Base-by-base conservation (phyloP, 2,797 vertebrate species). In the Malurus splendens region DNA sequence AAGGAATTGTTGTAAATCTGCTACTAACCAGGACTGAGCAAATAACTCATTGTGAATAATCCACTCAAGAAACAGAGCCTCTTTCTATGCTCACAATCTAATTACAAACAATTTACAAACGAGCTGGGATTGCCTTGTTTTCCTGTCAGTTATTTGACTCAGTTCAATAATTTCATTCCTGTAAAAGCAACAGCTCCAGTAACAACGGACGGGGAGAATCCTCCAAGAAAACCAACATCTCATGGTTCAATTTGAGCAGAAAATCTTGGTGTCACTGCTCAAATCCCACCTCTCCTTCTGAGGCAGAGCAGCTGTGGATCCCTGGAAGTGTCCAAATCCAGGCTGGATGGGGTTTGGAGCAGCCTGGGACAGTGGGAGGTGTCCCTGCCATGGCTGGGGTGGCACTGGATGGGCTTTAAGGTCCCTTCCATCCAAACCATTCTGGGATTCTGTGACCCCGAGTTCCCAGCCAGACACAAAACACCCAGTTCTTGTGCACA, bases 11-110 rank as follows among this genome's bases (percentile, higher is more conserved):
- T 90, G 60, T 57, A 89, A 81, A 76, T 93, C 76, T 90, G 81
- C 54, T 62, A 27, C 64, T 65, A 94, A 87, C 50, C 19, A 68
- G 70, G 51, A 33, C 71, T 80, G 47, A 82, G 54, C 41, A 83
- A 87, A 93, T 79, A 88, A 92, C 32, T 92, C 80, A 61, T 72
- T 59, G 68, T 75, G 41, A 91, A 80, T 75, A 74, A 93, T 76
- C 65, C 3, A 3, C n/a, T 44, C 67, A 70, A 68, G 76, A 76
- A 61, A 61, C 0, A 0, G 10, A 84, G 44, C 56, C 47, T 85
- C 61, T 67, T 66, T 56, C 73, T 36, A 15, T 30, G 65, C 72
- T 87, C 79, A 52, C 71, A 61, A 84, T 22, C 57, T 20, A 71
- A 84, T 82, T 68, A 79, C 45, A 80, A 90, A 44, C 64, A 5